Evolutionary conservation across 2,797 vertebrate species (phyloP).

Genomic region (Brachyrhaphis roseni): DNA sequence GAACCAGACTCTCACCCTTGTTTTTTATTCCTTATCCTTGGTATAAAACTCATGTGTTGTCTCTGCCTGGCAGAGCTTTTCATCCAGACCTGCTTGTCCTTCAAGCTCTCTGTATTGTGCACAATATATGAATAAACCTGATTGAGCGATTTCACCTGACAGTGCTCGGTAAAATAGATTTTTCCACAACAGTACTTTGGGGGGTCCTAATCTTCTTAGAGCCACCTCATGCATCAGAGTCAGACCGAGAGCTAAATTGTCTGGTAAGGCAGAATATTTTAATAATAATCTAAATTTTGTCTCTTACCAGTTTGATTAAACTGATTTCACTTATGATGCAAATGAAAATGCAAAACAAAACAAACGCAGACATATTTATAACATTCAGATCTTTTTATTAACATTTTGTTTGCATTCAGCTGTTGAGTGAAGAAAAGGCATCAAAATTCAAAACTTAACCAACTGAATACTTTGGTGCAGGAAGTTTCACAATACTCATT

Average conservation of each 20-base stretch:
- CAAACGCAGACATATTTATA: neutral
- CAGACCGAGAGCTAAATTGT: neutral
- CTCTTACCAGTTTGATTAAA: neutral
- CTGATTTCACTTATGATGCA: neutral
- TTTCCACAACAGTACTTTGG: too few species aligned
- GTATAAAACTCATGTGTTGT: too few species aligned
- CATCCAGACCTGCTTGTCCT: too few species aligned
- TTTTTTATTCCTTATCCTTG: too few species aligned
- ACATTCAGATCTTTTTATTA: constrained; percentile 27
- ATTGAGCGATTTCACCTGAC: too few species aligned
- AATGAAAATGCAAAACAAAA: neutral
- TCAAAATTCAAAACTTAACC: constrained; percentile 8
- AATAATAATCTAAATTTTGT: neutral
- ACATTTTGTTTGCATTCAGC: constrained; percentile 29
- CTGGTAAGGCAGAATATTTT: neutral
- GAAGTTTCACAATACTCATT: constrained; percentile 18
- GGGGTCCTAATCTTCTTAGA: too few species aligned
- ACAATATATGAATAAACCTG: too few species aligned
- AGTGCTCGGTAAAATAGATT: too few species aligned
- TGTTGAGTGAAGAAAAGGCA: constrained; percentile 33
- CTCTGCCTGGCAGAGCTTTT: too few species aligned
- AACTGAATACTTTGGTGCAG: constrained; percentile 4
- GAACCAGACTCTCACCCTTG: too few species aligned
- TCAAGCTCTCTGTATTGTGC: too few species aligned
- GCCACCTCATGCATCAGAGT: too few species aligned